These are phyloP conservation scores for Ancistrus triradiatus DNA, from an alignment of 2,113 vertebrate species.

Conservation along the genomic window DNA sequence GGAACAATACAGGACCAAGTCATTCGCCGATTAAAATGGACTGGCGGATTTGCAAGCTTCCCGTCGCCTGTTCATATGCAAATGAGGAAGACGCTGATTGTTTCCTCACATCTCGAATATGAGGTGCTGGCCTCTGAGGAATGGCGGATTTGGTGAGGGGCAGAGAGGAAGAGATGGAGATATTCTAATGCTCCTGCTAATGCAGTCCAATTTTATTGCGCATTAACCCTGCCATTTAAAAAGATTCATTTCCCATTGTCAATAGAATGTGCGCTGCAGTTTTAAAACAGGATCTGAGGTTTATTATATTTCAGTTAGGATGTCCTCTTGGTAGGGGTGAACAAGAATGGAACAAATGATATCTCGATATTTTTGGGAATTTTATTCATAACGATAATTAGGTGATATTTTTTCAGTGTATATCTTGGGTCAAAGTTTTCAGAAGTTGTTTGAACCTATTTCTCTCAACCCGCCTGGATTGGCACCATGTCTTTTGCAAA, in stretches of 20 bases:
- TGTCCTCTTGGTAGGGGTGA: too few species aligned
- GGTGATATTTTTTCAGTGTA: too few species aligned
- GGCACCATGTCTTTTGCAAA: too few species aligned
- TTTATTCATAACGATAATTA: too few species aligned
- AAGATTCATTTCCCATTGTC: not conserved
- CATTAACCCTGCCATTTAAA: constrained; percentile 8
- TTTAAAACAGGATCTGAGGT: too few species aligned
- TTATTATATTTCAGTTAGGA: too few species aligned
- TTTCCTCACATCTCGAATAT: constrained; percentile 76
- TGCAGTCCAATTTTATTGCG: constrained; percentile 6
- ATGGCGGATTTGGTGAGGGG: constrained; percentile 35
- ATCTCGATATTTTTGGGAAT: too few species aligned
- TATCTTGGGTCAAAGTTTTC: too few species aligned
- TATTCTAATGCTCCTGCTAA: constrained; percentile 22
- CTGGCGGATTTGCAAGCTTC: constrained; percentile 61
- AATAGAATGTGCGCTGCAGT: too few species aligned
- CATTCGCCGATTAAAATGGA: constrained; percentile 67
- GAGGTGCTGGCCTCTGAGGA: constrained; percentile 40
- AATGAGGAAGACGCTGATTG: constrained; percentile 68
- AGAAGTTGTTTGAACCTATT: too few species aligned
- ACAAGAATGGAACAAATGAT: too few species aligned
- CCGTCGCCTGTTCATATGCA: constrained; percentile 68
- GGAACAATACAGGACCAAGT: constrained; percentile 69
- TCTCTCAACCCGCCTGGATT: too few species aligned
- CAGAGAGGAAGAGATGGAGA: constrained; percentile 37